Conservation (phyloP, 2,888 invertebrate genomes). For the Tipula confusa region DNA sequence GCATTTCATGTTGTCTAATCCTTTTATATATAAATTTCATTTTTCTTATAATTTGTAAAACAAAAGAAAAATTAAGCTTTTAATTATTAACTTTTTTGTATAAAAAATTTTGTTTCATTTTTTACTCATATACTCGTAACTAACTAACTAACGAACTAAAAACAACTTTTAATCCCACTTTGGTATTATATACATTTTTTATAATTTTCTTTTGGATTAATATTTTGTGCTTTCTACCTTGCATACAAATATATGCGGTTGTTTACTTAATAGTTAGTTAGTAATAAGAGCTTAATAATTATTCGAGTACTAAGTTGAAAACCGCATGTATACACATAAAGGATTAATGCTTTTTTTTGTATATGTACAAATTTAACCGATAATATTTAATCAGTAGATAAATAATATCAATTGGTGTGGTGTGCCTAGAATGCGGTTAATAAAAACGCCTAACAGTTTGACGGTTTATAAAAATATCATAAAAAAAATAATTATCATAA, state of each 20-base stretch:
- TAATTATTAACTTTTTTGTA: background rate
- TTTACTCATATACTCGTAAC: background rate
- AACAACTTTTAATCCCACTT: background rate
- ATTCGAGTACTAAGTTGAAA: background rate
- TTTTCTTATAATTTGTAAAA: background rate
- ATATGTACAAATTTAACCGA: background rate
- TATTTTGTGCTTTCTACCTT: background rate
- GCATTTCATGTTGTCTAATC: no score
- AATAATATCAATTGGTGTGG: background rate
- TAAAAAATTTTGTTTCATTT: background rate
- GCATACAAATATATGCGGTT: background rate
- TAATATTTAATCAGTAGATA: background rate
- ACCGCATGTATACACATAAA: background rate
- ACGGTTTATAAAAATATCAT: no score
- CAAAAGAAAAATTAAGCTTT: background rate
- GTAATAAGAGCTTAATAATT: background rate
- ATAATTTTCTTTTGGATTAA: background rate
- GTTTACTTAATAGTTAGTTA: constrained; percentile 5
- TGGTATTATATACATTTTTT: background rate
- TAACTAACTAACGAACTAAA: no score
- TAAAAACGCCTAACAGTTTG: background rate
- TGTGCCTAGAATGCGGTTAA: background rate
- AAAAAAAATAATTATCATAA: no score
- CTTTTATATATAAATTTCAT: background rate
- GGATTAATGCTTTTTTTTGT: background rate